phyloP scores from a whole-genome alignment of 2,797 vertebrate genomes.

The Sebastiscus albofasciatus region DNA sequence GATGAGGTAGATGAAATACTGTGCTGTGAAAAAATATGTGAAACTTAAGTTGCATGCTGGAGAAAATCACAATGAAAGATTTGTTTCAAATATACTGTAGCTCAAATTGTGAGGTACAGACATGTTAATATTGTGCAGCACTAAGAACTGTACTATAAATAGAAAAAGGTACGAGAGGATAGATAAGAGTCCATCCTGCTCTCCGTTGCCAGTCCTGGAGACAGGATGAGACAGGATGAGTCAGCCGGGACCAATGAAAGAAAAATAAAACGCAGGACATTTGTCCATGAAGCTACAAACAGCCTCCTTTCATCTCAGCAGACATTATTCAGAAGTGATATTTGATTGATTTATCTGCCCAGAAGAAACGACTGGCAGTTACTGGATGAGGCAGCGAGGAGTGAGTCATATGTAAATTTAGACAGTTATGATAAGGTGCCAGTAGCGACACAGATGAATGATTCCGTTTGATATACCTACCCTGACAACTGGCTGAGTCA shows the following conservation, averaged over 20 bases:
- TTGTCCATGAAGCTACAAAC: slow-evolving; percentile 39
- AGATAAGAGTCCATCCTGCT: slow-evolving; percentile 6
- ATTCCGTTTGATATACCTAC: slow-evolving; percentile 60
- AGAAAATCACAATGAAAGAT: not conserved
- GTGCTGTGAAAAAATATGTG: not conserved
- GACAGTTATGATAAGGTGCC: slow-evolving; percentile 50
- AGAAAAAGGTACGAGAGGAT: not conserved
- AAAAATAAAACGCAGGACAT: slow-evolving; percentile 49
- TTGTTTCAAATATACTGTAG: not conserved
- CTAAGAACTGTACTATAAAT: not conserved
- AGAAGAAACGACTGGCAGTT: slow-evolving; percentile 38
- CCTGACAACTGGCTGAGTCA: slow-evolving; percentile 65
- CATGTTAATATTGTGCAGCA: not conserved
- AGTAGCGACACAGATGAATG: slow-evolving; percentile 54
- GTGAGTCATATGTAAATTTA: slow-evolving; percentile 73
- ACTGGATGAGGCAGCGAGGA: slow-evolving; percentile 29
- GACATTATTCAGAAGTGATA: slow-evolving; percentile 54
- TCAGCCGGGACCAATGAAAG: slow-evolving; percentile 23
- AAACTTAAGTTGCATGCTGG: not conserved
- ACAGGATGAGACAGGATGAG: slow-evolving; percentile 27
- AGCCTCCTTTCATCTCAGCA: slow-evolving; percentile 49
- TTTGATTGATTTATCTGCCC: slow-evolving; percentile 60
- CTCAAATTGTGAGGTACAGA: not conserved
- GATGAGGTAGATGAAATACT: not conserved
- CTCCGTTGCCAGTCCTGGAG: not conserved